phyloP scores from a whole-genome alignment of 2,888 invertebrate species.

The Cacoxenus indagator region DNA sequence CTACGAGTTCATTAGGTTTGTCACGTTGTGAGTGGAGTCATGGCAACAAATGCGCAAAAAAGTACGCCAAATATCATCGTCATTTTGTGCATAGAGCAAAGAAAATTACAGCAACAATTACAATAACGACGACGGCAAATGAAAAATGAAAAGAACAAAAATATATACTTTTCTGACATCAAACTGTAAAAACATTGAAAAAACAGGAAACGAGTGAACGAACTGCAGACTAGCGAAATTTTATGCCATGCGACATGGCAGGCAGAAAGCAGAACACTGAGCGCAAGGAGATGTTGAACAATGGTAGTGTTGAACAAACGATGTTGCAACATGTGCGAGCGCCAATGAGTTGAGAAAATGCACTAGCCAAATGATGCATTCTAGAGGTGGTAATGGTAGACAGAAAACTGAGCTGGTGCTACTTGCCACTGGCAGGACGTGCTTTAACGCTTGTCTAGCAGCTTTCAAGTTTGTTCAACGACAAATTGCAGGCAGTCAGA shows the following conservation, averaged over 20 bases:
- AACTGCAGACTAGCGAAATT: slow-evolving; percentile 27
- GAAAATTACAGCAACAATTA: not conserved
- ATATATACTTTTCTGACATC: slow-evolving; percentile 49
- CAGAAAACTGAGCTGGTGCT: not conserved
- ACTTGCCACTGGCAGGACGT: slow-evolving; percentile 43
- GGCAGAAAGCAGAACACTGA: not conserved
- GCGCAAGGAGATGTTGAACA: not conserved
- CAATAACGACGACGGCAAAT: not conserved
- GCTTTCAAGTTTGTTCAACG: slow-evolving; percentile 58
- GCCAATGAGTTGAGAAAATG: slow-evolving; percentile 13
- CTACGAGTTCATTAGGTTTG: slow-evolving; percentile 21
- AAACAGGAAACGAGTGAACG: slow-evolving; percentile 40
- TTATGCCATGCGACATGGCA: slow-evolving; percentile 14
- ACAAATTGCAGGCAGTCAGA: slow-evolving; percentile 33
- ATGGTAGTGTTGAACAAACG: not conserved
- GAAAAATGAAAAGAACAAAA: not conserved
- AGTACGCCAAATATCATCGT: slow-evolving; percentile 53
- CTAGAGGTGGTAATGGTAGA: not conserved
- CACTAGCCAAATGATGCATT: not conserved
- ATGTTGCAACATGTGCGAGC: slow-evolving; percentile 12
- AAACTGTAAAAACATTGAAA: slow-evolving; percentile 38
- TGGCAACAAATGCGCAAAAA: slow-evolving; percentile 40
- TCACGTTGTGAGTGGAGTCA: not conserved
- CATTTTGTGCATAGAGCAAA: slow-evolving; percentile 34
- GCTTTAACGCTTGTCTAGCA: slow-evolving; percentile 56